Evolutionary conservation across 2,797 vertebrate species (phyloP), one percentile per base, ranked within the genome.

Genomic region (Fistularia commersonii): DNA sequence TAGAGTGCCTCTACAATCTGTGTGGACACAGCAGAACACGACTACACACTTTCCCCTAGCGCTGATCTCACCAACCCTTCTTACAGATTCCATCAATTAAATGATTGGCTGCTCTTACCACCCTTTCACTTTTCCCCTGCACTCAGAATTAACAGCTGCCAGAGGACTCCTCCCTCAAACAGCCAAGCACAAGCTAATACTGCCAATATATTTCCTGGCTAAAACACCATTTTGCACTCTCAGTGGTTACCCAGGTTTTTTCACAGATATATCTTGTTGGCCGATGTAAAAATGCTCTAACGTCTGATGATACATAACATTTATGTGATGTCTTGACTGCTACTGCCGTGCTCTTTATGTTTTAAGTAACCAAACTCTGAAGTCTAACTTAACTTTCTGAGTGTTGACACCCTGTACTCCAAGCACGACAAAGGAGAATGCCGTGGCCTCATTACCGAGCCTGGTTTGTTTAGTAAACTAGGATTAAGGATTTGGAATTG

Each of bases 11-110:
- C 42, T 43, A 50, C 9, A 13, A 50, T 73, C 66, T 23, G 45
- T 51, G 7, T n/a, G 8, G 39, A 52, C 41, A 11, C 50, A 41
- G 40, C 10, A 40, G 66, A 48, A 69, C 64, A 51, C 32, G 37
- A 7, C 7, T 42, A 32, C 36, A 46, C 40, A 36, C 38, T 50
- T 1, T 42, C 60, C 40, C 42, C 37, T 35, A 54, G 34, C 37
- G 10, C 31, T 49, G 45, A 61, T 50, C 51, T 41, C 32, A 11
- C 36, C 48, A 32, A 50, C 51, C n/a, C n/a, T n/a, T n/a, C n/a
- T n/a, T 45, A 51, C 45, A 77, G 60, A 67, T 52, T 47, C 51
- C 60, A 74, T 77, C 77, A 79, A 76, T 83, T 82, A 79, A 75
- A 74, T 72, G 55, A 74, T 75, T 68, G 74, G 63, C 71, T 63